Percentiles rank a stretch among this genome's conserved stretches.
Conservation (phyloP, 2,113 vertebrate species). For the Rhinichthys klamathensis region DNA sequence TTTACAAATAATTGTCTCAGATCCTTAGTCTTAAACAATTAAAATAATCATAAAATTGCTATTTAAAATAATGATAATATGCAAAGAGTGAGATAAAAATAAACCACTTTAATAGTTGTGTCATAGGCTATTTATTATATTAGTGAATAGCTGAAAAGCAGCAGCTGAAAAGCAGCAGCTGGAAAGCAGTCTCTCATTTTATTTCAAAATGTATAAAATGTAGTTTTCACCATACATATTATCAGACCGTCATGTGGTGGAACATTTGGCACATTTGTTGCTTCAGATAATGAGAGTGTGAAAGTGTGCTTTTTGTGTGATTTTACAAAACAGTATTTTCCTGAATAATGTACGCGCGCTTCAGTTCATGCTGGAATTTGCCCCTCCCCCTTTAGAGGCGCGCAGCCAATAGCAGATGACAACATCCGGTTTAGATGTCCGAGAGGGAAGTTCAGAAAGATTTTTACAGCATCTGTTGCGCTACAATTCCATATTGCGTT, state of each 20-base stretch:
- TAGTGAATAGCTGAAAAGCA: background rate
- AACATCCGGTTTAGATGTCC: constrained; percentile 51
- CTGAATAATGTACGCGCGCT: background rate
- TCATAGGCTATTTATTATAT: background rate
- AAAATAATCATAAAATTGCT: background rate
- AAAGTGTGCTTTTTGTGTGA: background rate
- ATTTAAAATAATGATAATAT: background rate
- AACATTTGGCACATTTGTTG: background rate
- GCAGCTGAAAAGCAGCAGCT: too few species aligned
- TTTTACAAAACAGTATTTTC: background rate
- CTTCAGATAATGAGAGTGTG: background rate
- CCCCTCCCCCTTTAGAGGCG: background rate
- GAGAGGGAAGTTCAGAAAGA: constrained; percentile 54
- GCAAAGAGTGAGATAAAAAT: background rate
- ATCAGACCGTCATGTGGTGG: background rate
- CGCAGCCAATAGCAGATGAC: constrained; percentile 36
- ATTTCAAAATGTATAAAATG: background rate
- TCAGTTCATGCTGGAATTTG: background rate
- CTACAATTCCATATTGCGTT: background rate
- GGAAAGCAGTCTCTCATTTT: background rate
- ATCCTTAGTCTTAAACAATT: background rate
- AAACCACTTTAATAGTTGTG: background rate
- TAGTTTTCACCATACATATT: background rate
- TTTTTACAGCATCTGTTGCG: constrained; percentile 7
- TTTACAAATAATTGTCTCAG: background rate